Evolutionary conservation across 2,888 invertebrate genomes (phyloP), one percentile per base, ranked within the genome.

Genomic region (Chalcosyrphus nemorum): DNA sequence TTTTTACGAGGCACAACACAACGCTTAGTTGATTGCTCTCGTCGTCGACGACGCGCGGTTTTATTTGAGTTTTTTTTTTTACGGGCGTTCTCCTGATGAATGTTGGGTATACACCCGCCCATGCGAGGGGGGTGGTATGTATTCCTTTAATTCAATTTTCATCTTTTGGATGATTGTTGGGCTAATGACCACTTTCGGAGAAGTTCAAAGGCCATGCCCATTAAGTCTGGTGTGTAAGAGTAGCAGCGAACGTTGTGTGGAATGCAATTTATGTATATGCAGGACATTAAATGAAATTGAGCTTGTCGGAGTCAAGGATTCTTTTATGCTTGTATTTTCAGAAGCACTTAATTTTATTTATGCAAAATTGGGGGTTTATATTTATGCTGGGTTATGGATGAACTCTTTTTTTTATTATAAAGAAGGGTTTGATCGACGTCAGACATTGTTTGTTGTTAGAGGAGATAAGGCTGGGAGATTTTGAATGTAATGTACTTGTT

Each of bases 141-240:
- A 6, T 19, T 56, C 21, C 35, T 35, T 56, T n/a, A 32, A 41
- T 59, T 59, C 9, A 38, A 59, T 41, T 59, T 59, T 41, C 21
- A 59, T 59, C 27, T 41, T 41, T 4, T 13, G 41, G 15, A 2
- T 59, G 41, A 21, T 56, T 41, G 41, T 24, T 15, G 27, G 24
- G 41, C 4, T 56, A 35, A 56, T 35, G 56, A 56, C 56, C 56
- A 56, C 35, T 56, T 35, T 56, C 29, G 35, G n/a, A 2, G 19
- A 56, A 56, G 35, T 35, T 56, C 11, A 35, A n/a, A 35, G 35
- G 56, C 11, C 56, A 35, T 11, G 6, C 32, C 19, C 17, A 50
- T 50, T 24, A n/a, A n/a, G 4, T 11, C 47, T 4, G 6, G n/a
- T 27, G 50, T 32, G 32, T 0, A 29, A 15, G 5, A 15, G 0